Evolutionary conservation across 2,797 vertebrate species (phyloP).

Genomic region (Moxostoma hubbsi): DNA sequence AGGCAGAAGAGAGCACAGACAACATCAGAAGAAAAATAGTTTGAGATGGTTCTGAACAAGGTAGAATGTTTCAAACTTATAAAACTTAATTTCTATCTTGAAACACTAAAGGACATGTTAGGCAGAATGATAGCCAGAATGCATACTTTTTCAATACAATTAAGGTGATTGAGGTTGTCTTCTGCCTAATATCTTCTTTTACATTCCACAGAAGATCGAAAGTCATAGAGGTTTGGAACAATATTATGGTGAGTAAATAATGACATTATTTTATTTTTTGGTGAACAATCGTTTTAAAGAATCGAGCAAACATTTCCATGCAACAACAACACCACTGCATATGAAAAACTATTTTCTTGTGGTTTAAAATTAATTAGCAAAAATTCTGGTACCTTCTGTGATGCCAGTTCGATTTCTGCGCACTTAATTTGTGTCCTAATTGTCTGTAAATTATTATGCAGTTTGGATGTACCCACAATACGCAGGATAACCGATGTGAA

Average conservation of each 20-base stretch:
- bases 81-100: no score
- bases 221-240: no score
- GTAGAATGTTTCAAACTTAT: neutral
- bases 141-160: no score
- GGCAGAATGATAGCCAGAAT: no score
- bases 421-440: conserved; percentile 54
- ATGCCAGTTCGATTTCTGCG: conserved; percentile 33
- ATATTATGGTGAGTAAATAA: no score
- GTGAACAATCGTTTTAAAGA: neutral
- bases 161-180: no score
- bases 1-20: conserved; percentile 34
- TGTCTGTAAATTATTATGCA: conserved; percentile 49
- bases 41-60: neutral
- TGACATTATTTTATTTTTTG: no score
- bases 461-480: conserved; percentile 30
- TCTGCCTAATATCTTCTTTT: no score
- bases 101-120: no score
- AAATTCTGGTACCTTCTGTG: conserved; percentile 26
- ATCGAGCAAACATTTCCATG: conserved; percentile 6
- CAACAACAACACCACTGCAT: neutral
- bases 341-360: conserved; percentile 5
- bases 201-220: no score
- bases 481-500: conserved; percentile 49
- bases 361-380: neutral
- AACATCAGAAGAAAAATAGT: conserved; percentile 11